A percentile compares a stretch with the other conserved stretches of the same genome.
These are phyloP conservation scores for Brachionus plicatilis DNA, from an alignment of 1,140 invertebrate genomes.

Conservation along the genomic window DNA sequence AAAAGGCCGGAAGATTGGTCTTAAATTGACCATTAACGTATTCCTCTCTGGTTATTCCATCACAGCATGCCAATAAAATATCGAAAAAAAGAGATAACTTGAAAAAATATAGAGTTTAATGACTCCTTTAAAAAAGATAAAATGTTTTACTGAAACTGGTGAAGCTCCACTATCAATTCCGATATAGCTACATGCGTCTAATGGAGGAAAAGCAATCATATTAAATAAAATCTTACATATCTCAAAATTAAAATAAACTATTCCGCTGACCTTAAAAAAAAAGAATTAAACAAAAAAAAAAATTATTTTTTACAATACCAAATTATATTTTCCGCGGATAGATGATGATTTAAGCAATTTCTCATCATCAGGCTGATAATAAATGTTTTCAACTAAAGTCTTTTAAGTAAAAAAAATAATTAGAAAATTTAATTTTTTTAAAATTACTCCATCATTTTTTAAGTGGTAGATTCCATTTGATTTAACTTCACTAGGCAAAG, in stretches of 20 bases:
- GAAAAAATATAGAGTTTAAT: background rate
- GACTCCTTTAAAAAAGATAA: background rate
- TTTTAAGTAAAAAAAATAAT: conserved; percentile 41
- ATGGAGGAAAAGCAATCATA: conserved; percentile 47
- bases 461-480: conserved; percentile 56
- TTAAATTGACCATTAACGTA: conserved; percentile 47
- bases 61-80: conserved; percentile 56
- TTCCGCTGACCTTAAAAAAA: background rate
- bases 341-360: conserved; percentile 42
- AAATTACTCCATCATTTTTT: conserved; percentile 46
- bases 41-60: conserved; percentile 50
- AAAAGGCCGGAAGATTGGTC: background rate
- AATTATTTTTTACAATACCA: conserved; percentile 20
- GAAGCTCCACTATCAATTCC: conserved; percentile 58
- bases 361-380: conserved; percentile 46
- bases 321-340: conserved; percentile 23
- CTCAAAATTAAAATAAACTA: conserved; percentile 39
- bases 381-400: conserved; percentile 50
- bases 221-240: background rate
- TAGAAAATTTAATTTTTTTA: background rate
- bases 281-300: conserved; percentile 40
- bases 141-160: conserved; percentile 53
- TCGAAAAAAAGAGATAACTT: conserved; percentile 60
- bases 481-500: conserved; percentile 47
- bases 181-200: conserved; percentile 59